Percentiles rank a stretch among this genome's conserved stretches.
Evolutionary conservation across 2,797 vertebrate species (phyloP).

Genomic region (Alcedo atthis): DNA sequence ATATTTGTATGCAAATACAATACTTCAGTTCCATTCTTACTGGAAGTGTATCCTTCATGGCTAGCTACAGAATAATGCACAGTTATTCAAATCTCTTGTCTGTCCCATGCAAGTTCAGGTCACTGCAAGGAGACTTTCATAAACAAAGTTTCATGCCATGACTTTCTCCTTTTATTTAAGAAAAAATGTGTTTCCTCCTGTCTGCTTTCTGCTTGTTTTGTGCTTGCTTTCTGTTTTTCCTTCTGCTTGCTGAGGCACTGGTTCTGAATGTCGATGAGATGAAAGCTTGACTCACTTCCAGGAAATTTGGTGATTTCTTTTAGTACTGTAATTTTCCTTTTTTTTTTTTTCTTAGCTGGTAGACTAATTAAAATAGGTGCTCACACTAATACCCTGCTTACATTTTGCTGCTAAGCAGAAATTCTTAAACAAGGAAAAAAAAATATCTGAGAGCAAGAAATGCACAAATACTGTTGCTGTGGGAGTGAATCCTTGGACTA

Average conservation of each 20-base stretch:
- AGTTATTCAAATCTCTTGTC: neutral
- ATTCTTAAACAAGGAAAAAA: neutral
- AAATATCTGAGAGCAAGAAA: neutral
- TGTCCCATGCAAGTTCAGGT: neutral
- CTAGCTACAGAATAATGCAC: neutral
- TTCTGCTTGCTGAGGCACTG: constrained; percentile 24
- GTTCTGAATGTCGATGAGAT: constrained; percentile 59
- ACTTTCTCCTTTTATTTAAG: constrained; percentile 7
- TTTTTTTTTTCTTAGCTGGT: neutral
- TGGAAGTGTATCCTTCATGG: neutral
- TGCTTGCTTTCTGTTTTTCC: constrained; percentile 23
- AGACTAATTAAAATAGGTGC: neutral
- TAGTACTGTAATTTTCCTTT: neutral
- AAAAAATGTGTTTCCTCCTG: neutral
- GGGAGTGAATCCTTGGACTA: neutral
- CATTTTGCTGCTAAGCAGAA: neutral
- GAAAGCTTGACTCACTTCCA: constrained; percentile 45
- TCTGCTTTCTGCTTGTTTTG: constrained; percentile 25
- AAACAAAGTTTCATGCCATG: neutral
- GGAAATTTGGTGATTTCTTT: constrained; percentile 12
- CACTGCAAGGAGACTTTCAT: neutral
- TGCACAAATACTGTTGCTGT: neutral
- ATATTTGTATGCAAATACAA: neutral
- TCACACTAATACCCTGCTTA: neutral
- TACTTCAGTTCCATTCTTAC: neutral